These are phyloP conservation scores for Distichodus sexfasciatus DNA, from an alignment of 2,797 vertebrate genomes.

Conservation along the genomic window DNA sequence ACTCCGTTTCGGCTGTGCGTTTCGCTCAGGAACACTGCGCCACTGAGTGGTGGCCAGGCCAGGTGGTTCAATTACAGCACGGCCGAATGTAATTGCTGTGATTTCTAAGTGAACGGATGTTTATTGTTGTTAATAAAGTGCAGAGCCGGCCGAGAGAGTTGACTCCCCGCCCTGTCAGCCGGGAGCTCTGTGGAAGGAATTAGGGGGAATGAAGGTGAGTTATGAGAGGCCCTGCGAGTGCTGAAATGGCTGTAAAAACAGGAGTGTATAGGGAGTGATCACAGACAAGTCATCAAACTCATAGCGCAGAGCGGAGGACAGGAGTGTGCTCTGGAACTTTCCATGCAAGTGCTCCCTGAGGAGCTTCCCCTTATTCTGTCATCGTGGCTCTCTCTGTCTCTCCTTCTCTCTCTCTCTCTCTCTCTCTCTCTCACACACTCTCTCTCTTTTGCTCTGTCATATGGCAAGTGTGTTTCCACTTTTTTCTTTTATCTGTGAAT, in stretches of 20 bases:
- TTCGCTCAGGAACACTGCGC: too few species aligned
- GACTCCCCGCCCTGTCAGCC: conserved; percentile 6
- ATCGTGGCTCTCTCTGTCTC: conserved; percentile 66
- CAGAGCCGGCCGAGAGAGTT: not conserved
- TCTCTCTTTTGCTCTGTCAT: conserved; percentile 67
- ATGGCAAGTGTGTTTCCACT: not conserved
- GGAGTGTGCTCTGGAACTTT: conserved; percentile 37
- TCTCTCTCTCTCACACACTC: conserved; percentile 18
- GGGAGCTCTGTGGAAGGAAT: conserved; percentile 36
- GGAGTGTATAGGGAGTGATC: conserved; percentile 51
- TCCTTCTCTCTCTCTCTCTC: conserved; percentile 40
- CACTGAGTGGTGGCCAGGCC: too few species aligned
- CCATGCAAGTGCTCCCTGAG: conserved; percentile 21
- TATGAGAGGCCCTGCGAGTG: conserved; percentile 47
- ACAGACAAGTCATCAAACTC: conserved; percentile 45
- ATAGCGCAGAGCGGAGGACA: conserved; percentile 43
- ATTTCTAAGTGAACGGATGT: too few species aligned
- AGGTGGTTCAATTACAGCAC: too few species aligned
- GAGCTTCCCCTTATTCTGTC: conserved; percentile 34
- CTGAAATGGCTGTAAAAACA: conserved; percentile 57
- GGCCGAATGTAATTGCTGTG: too few species aligned
- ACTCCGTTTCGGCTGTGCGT: too few species aligned
- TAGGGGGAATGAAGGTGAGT: conserved; percentile 46
- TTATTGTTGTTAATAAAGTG: not conserved
- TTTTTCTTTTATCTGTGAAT: conserved; percentile 20